phyloP scores from a whole-genome alignment of 2,888 invertebrate genomes.

The Aproaerema taeniolella region DNA sequence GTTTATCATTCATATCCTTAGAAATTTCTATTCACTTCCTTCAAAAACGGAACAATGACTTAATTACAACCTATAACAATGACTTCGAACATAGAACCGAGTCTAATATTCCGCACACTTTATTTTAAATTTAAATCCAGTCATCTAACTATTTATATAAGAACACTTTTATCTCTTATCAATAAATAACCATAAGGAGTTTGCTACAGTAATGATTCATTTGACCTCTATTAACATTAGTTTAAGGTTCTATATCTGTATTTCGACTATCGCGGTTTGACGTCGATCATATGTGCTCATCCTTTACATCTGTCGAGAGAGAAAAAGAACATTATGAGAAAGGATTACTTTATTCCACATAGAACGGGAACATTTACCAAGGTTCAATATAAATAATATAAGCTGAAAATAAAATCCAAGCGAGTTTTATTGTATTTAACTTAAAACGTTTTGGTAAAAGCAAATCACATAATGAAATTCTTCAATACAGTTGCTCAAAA shows the following conservation, averaged over 20 bases:
- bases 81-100: slow-evolving; percentile 17
- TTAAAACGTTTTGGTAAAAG: too few species aligned
- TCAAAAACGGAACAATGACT: too few species aligned
- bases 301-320: slow-evolving; percentile 83
- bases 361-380: neutral
- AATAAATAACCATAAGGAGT: slow-evolving; percentile 39
- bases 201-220: slow-evolving; percentile 23
- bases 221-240: slow-evolving; percentile 31
- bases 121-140: slow-evolving; percentile 27
- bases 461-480: too few species aligned
- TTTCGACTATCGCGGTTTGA: too few species aligned
- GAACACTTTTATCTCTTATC: slow-evolving; percentile 70
- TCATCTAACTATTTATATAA: slow-evolving; percentile 53
- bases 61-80: too few species aligned
- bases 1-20: too few species aligned
- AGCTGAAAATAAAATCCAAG: too few species aligned
- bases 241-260: too few species aligned
- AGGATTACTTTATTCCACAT: neutral
- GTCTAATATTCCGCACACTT: slow-evolving; percentile 25
- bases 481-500: too few species aligned
- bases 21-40: too few species aligned
- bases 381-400: slow-evolving; percentile 4
- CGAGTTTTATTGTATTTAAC: too few species aligned
- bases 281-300: slow-evolving; percentile 82
- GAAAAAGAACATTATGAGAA: slow-evolving; percentile 75